Evolutionary conservation across 2,888 invertebrate species (phyloP).

Genomic region (Strigamia transsilvanica): DNA sequence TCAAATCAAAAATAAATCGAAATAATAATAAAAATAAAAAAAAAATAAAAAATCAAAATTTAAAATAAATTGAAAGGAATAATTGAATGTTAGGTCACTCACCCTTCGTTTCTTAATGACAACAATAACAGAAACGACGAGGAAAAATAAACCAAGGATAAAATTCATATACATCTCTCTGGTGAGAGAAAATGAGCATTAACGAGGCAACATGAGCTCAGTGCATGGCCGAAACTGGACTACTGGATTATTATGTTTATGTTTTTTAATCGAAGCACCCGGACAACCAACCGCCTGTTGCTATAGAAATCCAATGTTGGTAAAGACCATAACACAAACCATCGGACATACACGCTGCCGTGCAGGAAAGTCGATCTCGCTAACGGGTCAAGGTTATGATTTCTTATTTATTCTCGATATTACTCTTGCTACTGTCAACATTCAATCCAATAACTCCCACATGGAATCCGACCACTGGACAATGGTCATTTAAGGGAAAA

Average conservation of each 20-base stretch:
- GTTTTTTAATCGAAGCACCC: conserved; percentile 19
- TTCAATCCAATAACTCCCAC: no score
- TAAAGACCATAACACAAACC: not conserved
- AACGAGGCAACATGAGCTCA: conserved; percentile 32
- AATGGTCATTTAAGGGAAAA: no score
- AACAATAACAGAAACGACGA: conserved; percentile 19
- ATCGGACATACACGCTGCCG: not conserved
- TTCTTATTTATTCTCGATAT: not conserved
- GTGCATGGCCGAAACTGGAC: not conserved
- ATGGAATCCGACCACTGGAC: no score
- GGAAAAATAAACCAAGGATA: conserved; percentile 3
- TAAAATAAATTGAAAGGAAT: no score
- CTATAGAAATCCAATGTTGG: not conserved
- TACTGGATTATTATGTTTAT: not conserved
- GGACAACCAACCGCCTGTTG: conserved; percentile 42
- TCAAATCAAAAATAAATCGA: no score
- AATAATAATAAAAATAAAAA: no score
- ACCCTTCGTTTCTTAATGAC: not conserved
- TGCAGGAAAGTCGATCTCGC: not conserved
- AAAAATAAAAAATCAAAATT: no score
- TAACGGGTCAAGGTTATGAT: conserved; percentile 35
- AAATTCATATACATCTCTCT: conserved; percentile 10
- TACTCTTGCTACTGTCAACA: no score
- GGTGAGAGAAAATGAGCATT: not conserved
- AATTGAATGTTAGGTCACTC: not conserved